phyloP scores from a whole-genome alignment of 37 sponge, comb jelly and placozoan genomes.

The Oopsacas minuta region DNA sequence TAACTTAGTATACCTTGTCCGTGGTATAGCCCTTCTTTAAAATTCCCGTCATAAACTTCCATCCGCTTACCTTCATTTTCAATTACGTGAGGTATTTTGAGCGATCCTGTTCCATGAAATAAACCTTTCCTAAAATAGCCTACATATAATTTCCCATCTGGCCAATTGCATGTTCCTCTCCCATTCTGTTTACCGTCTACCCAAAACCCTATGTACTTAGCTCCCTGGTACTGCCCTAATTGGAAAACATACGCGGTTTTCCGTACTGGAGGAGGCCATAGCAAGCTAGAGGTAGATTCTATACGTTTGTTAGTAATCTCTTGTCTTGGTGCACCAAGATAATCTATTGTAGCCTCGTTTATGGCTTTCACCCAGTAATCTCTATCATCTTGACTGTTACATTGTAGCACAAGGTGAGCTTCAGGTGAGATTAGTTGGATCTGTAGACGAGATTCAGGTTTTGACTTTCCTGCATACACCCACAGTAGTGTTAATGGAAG shows the following conservation, averaged over 20 bases:
- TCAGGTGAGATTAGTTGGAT: not conserved
- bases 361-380: slow-evolving; percentile 12
- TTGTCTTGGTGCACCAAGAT: not conserved
- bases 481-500: not conserved
- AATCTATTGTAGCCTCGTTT: not conserved
- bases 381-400: not conserved
- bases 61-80: not conserved
- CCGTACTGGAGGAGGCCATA: not conserved
- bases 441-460: not conserved
- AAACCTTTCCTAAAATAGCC: not conserved
- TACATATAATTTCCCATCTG: not conserved
- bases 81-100: not conserved
- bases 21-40: slow-evolving; percentile 39
- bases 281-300: not conserved
- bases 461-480: not conserved
- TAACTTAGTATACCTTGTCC: slow-evolving; percentile 59
- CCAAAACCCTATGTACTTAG: not conserved
- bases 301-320: not conserved
- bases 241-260: not conserved
- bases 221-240: not conserved
- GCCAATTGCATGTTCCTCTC: not conserved
- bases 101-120: not conserved
- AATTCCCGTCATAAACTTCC: slow-evolving; percentile 48
- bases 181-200: not conserved
- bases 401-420: not conserved